Conservation (phyloP, 2,113 vertebrate species). For the Limanda limanda region DNA sequence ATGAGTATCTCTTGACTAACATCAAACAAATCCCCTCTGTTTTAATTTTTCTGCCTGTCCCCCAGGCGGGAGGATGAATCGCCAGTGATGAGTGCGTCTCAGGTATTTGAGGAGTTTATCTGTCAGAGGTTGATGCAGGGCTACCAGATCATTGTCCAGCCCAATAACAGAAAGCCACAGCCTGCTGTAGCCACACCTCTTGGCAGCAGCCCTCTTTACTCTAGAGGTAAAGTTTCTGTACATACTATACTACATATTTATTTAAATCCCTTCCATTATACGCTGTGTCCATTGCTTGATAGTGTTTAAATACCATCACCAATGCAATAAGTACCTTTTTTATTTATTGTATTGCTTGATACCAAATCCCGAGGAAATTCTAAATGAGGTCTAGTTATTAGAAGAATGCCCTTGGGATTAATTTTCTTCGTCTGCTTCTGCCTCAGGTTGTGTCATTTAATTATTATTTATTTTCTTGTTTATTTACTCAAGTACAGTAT, state of each 20-base stretch:
- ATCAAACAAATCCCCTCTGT: neutral
- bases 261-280: neutral
- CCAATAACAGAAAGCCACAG: constrained; percentile 85
- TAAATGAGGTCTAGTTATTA: no score
- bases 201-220: constrained; percentile 96
- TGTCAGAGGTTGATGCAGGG: constrained; percentile 99
- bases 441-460: no score
- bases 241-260: neutral
- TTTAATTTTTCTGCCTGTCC: neutral
- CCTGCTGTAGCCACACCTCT: constrained; percentile 85
- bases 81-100: constrained; percentile 91
- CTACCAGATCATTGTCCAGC: constrained; percentile 96
- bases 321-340: no score
- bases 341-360: no score
- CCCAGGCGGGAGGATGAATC: constrained; percentile 93
- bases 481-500: no score
- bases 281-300: neutral
- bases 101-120: constrained; percentile 98
- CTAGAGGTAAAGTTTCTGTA: constrained; percentile 84
- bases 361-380: no score
- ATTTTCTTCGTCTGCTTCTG: no score
- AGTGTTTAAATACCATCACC: no score
- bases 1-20: no score
- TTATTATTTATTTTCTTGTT: no score
- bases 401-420: no score